Evolutionary conservation across 1,140 invertebrate species (phyloP), one percentile per base, ranked within the genome.

Genomic region (Drosophila tropicalis): DNA sequence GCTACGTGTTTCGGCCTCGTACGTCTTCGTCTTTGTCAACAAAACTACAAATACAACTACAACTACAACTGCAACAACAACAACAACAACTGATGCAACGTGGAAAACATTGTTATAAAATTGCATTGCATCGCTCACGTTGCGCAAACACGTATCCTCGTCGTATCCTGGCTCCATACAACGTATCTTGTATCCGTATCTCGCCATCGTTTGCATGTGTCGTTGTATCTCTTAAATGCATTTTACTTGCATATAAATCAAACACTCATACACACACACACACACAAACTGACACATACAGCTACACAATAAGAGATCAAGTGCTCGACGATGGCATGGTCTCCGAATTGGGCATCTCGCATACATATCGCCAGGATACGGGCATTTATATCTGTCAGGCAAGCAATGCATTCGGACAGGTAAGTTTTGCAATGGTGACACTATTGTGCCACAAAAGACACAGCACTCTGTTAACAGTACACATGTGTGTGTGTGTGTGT

Each of bases 381-480:
- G 97, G 96, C 5, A 95, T 96, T 57, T 96, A 98, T 91, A 96
- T 97, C 19, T 99, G 98, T 92, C 93, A 95, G 61, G 97, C 97
- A 0, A 96, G 95, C 65, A 99, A 99, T 93, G 94, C 95, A 51
- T 97, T 98, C 85, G 98, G 98, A 19, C 95, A 96, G 79, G 91
- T 92, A 85, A 92, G 90, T 90, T 70, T 62, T 25, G 54, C 61
- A 58, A 44, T 51, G 54, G 58, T 72, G 73, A 79, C 77, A 76
- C 76, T 80, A 71, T 70, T 70, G 62, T 69, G 40, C 62, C 61
- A 58, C 62, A 68, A 62, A 61, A 69, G 54, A 58, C 60, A 62
- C 70, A 64, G 70, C 54, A 68, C 67, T 51, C 44, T 51, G 44
- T 51, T 51, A 51, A 51, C 44, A 19, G 44, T 51, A 62, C 25